phyloP scores from a whole-genome alignment of 2,888 invertebrate genomes.

The Seladonia tumulorum region DNA sequence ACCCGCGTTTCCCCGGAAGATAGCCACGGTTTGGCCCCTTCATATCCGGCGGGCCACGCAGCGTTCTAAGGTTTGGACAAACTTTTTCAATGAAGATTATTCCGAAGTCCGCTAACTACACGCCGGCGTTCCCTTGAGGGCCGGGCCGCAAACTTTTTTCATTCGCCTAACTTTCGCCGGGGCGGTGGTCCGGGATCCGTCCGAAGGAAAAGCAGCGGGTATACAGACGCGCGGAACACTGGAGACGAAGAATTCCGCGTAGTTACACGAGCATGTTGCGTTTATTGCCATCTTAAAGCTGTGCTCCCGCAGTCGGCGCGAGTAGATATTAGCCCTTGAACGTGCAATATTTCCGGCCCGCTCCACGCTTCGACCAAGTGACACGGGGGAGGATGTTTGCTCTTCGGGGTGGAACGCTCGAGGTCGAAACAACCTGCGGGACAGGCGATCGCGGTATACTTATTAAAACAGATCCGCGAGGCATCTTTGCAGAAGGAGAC shows the following conservation, averaged over 20 bases:
- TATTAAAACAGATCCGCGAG: neutral
- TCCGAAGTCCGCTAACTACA: constrained; percentile 81
- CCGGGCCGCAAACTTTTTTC: constrained; percentile 80
- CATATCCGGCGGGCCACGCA: constrained; percentile 66
- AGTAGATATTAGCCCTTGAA: constrained; percentile 59
- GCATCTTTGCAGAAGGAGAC: too few species aligned
- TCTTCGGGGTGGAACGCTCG: constrained; percentile 20
- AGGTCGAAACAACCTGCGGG: neutral
- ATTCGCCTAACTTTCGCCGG: constrained; percentile 77
- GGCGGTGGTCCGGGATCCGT: constrained; percentile 61
- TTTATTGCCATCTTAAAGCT: constrained; percentile 71
- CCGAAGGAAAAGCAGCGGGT: constrained; percentile 58
- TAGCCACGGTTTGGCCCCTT: constrained; percentile 49
- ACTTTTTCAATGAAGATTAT: constrained; percentile 84
- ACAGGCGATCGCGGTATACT: neutral
- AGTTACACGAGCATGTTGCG: constrained; percentile 62
- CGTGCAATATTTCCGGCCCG: constrained; percentile 37
- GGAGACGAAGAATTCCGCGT: constrained; percentile 66
- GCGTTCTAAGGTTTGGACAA: constrained; percentile 75
- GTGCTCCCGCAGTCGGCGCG: constrained; percentile 47
- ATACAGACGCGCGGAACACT: constrained; percentile 32
- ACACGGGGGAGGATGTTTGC: neutral
- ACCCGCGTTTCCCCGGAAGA: constrained; percentile 54
- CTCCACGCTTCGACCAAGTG: neutral
- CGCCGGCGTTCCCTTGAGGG: constrained; percentile 77